Conservation (phyloP, 2,797 vertebrate species). For the Distichodus sexfasciatus region DNA sequence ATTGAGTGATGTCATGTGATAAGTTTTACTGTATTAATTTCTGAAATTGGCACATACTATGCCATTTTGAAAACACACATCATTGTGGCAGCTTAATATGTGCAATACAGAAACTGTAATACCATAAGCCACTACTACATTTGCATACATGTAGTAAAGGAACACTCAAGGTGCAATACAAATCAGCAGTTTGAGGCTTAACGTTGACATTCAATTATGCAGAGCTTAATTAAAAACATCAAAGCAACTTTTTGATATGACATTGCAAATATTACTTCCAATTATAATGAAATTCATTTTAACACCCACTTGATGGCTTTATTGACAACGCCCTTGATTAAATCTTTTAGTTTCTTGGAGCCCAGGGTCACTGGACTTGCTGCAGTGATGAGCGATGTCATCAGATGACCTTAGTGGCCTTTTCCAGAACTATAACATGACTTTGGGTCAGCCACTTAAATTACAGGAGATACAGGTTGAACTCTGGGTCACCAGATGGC, state of each 20-base stretch:
- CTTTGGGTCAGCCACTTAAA: conserved; percentile 12
- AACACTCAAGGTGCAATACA: no score
- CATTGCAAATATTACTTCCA: not conserved
- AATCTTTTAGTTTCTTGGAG: conserved; percentile 8
- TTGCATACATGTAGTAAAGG: no score
- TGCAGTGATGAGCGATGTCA: not conserved
- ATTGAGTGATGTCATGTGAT: no score
- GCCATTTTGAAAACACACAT: no score
- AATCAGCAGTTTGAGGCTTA: no score
- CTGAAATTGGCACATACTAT: no score
- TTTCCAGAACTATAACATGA: conserved; percentile 14
- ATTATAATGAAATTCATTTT: not conserved
- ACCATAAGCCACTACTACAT: no score
- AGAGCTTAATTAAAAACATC: not conserved
- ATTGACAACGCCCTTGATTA: not conserved
- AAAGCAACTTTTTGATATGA: not conserved
- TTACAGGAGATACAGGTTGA: conserved; percentile 9
- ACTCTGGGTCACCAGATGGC: conserved; percentile 22
- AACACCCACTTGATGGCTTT: not conserved
- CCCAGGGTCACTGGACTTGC: not conserved
- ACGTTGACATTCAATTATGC: no score
- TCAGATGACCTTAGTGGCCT: conserved; percentile 14
- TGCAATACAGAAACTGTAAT: no score
- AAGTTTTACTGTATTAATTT: no score
- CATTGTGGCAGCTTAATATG: no score